Base-by-base conservation (phyloP, 2,797 vertebrate genomes). In the Bradypodion ventrale region DNA sequence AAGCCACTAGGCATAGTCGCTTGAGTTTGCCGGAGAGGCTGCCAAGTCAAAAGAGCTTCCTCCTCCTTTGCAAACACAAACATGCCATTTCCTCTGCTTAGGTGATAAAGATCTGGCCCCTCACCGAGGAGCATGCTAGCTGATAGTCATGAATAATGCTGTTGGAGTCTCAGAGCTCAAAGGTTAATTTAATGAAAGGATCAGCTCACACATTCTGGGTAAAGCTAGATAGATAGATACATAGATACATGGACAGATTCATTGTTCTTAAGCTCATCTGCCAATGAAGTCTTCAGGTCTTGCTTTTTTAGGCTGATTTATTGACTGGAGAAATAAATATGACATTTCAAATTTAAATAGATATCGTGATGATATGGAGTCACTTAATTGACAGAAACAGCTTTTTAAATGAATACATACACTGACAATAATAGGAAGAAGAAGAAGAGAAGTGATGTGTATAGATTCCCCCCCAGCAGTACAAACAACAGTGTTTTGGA, bases 51-150 rank as follows among this genome's bases (percentile, higher is more conserved):
- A 85, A 3, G 7, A 66, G 16, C 70, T 86, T 87, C 15, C 25
- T 49, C 42, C 42, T 85, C 62, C 66, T 88, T 88, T 84, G 89
- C 85, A 93, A 89, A 29, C 42, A 88, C 73, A 66, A 46, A 82
- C 4, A 46, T 62, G 27, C 82, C 84, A 87, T 85, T 89, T 86
- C 56, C 66, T 65, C 65, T 15, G 37, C 42, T n/a, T 27, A 59
- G 80, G 75, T 60, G 60, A 75, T 59, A 85, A 88, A 86, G 87
- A 83, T 77, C 0, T 46, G 88, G 89, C 88, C 83, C 32, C 23
- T 82, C 35, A 69, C 29, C 74, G 75, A 80, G 15, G 80, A 62
- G 13, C 27, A 1, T 83, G 25, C 32, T 80, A 83, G n/a, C 62
- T 69, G 78, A 60, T 42, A 25, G 80, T 72, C 73, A 66, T 5